Percentiles rank a stretch among this genome's conserved stretches.
phyloP scores from a whole-genome alignment of 2,113 vertebrate species.

The Pachycephala philippinensis region DNA sequence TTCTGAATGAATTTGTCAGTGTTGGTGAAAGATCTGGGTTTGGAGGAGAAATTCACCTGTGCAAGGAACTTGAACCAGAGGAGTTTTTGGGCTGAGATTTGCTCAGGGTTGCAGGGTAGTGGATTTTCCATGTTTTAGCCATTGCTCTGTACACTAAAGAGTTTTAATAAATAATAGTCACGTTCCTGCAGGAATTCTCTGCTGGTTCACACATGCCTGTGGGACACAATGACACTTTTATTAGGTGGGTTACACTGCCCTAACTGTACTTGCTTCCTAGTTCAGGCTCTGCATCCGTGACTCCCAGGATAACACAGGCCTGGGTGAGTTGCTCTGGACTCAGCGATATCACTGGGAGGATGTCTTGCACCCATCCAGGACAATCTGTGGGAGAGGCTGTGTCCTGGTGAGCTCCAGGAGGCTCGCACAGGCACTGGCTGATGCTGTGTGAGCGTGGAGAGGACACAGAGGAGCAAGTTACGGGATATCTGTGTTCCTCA shows the following conservation, averaged over 20 bases:
- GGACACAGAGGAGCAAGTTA: rapidly evolving
- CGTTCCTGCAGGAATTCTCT: not conserved
- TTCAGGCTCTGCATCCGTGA: not conserved
- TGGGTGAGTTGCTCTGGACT: not conserved
- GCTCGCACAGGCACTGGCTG: not conserved
- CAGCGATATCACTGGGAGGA: rapidly evolving
- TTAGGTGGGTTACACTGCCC: not conserved
- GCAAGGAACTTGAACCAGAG: not conserved
- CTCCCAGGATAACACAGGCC: not conserved
- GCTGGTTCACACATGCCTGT: rapidly evolving
- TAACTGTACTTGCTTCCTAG: not conserved
- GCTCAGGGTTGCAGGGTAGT: not conserved
- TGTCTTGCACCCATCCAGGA: not conserved
- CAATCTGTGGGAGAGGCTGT: not conserved
- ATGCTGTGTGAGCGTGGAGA: not conserved
- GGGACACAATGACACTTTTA: rapidly evolving
- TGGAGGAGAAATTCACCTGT: not conserved
- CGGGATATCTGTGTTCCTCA: rapidly evolving
- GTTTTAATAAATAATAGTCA: not conserved
- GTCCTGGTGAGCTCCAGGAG: not conserved
- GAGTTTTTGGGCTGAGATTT: not conserved
- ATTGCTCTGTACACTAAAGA: not conserved
- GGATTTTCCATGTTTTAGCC: not conserved
- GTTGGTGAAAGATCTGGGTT: not conserved
- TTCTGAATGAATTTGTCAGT: not conserved